Evolutionary conservation across 2,797 vertebrate species (phyloP).

Genomic region (Loriculus beryllinus): DNA sequence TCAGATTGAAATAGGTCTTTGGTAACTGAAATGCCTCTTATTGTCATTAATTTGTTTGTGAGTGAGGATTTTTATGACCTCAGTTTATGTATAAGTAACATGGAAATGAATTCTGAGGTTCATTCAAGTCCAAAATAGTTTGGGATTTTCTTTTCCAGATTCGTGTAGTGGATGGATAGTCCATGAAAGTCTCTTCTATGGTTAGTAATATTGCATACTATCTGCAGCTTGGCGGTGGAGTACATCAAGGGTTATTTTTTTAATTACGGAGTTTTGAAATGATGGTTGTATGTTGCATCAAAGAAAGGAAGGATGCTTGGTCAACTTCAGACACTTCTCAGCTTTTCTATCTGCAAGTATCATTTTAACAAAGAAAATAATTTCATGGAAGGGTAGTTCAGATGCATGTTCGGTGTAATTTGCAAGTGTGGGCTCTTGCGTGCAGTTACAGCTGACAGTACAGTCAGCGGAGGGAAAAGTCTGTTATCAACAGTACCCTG

Average conservation of each 20-base stretch:
- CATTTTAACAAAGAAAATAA: slow-evolving; percentile 14
- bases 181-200: neutral
- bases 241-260: neutral
- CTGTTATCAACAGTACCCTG: neutral
- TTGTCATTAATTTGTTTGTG: neutral
- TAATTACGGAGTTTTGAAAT: neutral
- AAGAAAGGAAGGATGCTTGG: neutral
- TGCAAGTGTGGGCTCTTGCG: neutral
- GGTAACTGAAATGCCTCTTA: neutral
- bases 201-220: neutral
- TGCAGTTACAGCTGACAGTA: neutral
- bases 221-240: neutral
- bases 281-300: neutral
- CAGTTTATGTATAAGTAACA: neutral
- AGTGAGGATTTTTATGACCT: neutral
- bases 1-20: neutral
- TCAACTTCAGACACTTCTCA: neutral
- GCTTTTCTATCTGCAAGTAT: neutral
- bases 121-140: neutral
- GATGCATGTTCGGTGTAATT: neutral
- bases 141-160: neutral
- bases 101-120: neutral
- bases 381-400: slow-evolving; percentile 32
- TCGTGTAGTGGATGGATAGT: neutral
- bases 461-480: neutral